A percentile compares a stretch with the other conserved stretches of the same genome.
Conservation (phyloP, 1,140 invertebrate genomes). For the Leptestheria dahalacensis region DNA sequence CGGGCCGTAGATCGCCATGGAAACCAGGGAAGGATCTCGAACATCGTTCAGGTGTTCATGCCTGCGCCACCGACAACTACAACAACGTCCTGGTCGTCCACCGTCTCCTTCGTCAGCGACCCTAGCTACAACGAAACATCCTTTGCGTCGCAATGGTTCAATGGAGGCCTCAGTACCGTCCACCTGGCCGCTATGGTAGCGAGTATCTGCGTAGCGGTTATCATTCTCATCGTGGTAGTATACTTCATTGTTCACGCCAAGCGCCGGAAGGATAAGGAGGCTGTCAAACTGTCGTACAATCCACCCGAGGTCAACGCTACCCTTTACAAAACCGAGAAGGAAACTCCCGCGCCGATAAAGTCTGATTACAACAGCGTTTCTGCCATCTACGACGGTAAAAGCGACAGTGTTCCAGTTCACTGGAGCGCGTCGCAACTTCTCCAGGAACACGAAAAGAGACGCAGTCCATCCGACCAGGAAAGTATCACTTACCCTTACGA, state of each 20-base stretch:
- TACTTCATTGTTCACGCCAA: conserved; percentile 8
- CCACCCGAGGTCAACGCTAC: conserved; percentile 3
- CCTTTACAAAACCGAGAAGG: neutral
- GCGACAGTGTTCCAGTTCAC: conserved; percentile 10
- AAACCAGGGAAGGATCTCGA: conserved; percentile 35
- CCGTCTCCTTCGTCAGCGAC: neutral
- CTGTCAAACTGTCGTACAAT: neutral
- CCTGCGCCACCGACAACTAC: conserved; percentile 24
- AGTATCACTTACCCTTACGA: conserved; percentile 6
- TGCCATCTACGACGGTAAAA: conserved; percentile 9
- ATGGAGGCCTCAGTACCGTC: conserved; percentile 4
- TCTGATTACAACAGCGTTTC: neutral
- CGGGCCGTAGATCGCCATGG: conserved; percentile 31
- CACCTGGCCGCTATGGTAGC: conserved; percentile 14
- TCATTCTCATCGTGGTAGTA: conserved; percentile 13
- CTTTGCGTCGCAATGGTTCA: conserved; percentile 9
- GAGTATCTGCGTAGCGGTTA: conserved; percentile 12
- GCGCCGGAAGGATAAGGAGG: conserved; percentile 5
- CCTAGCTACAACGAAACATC: neutral
- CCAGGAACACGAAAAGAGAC: conserved; percentile 40
- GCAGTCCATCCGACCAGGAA: conserved; percentile 28
- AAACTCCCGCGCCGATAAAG: conserved; percentile 4
- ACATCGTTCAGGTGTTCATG: conserved; percentile 36
- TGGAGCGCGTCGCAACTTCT: conserved; percentile 42
- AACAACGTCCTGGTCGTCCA: conserved; percentile 9